Conservation (phyloP, 2,113 vertebrate genomes). For the Elachura formosa region DNA sequence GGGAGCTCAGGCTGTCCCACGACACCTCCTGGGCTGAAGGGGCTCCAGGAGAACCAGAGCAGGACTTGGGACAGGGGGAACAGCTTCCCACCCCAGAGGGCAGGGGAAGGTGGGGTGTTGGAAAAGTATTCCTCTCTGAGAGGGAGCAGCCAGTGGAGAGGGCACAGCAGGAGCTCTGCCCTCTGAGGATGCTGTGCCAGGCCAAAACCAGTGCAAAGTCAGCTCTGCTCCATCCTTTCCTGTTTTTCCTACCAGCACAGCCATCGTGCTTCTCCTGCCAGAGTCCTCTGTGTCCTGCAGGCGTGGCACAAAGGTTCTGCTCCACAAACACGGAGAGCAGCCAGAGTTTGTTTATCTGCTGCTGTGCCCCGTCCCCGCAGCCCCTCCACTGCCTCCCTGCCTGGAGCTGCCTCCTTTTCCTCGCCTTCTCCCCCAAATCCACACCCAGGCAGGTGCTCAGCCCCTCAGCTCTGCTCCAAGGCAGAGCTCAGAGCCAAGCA, state of each 20-base stretch:
- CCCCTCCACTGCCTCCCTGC: rapidly evolving
- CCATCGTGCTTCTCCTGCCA: rapidly evolving
- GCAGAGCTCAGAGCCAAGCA: not conserved
- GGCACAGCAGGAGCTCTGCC: not conserved
- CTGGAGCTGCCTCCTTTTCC: not conserved
- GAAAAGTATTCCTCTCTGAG: not conserved
- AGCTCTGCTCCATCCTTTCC: not conserved
- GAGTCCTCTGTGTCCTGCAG: too few species aligned
- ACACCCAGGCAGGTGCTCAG: rapidly evolving
- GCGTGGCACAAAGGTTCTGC: not conserved
- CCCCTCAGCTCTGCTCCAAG: rapidly evolving
- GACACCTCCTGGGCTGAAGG: not conserved
- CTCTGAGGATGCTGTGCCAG: not conserved
- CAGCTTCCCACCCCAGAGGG: not conserved
- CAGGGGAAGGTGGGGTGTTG: rapidly evolving
- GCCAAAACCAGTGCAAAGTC: not conserved
- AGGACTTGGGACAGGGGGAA: too few species aligned
- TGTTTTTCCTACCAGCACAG: not conserved
- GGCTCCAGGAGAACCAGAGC: not conserved
- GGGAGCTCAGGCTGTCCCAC: rapidly evolving
- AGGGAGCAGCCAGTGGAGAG: not conserved
- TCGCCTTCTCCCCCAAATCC: not conserved
- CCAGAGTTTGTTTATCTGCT: not conserved
- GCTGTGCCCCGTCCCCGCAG: not conserved
- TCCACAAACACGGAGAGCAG: not conserved